A percentile compares a stretch with the other conserved stretches of the same genome.
phyloP scores from a whole-genome alignment of 1,140 invertebrate species.

The Heterodera carotae region DNA sequence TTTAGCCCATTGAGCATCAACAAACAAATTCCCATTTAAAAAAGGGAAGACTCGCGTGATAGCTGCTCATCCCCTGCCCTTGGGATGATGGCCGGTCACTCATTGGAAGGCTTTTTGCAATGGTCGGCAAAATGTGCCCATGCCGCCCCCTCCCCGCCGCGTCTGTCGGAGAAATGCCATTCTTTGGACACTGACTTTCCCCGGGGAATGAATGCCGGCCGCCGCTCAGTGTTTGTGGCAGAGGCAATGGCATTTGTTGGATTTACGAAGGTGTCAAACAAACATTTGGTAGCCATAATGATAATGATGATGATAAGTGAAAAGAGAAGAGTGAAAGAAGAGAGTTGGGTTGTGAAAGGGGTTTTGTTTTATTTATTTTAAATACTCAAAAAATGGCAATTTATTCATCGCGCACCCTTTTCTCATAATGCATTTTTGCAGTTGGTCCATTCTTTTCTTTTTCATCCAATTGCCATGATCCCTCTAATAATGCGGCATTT shows the following conservation, averaged over 20 bases:
- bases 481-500: not conserved
- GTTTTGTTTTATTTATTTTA: too few relatives aligned
- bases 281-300: not conserved
- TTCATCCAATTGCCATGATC: not conserved
- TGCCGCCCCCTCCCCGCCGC: too few relatives aligned
- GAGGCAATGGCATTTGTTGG: too few relatives aligned
- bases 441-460: not conserved
- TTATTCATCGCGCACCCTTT: not conserved
- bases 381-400: not conserved
- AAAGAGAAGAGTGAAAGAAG: not conserved
- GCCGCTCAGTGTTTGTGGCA: not conserved
- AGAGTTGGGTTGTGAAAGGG: too few relatives aligned
- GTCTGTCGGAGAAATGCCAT: conserved; percentile 1
- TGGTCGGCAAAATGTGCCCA: too few relatives aligned
- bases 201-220: not conserved
- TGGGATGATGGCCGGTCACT: not conserved
- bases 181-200: not conserved
- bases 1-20: not conserved
- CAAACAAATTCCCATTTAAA: not conserved
- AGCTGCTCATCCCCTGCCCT: not conserved
- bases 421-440: not conserved
- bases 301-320: too few relatives aligned
- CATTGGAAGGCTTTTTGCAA: too few relatives aligned
- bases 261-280: not conserved
- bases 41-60: not conserved